Percentiles rank a stretch among this genome's conserved stretches.
Conservation (phyloP, 2,888 invertebrate genomes). For the Octodonta nipae region DNA sequence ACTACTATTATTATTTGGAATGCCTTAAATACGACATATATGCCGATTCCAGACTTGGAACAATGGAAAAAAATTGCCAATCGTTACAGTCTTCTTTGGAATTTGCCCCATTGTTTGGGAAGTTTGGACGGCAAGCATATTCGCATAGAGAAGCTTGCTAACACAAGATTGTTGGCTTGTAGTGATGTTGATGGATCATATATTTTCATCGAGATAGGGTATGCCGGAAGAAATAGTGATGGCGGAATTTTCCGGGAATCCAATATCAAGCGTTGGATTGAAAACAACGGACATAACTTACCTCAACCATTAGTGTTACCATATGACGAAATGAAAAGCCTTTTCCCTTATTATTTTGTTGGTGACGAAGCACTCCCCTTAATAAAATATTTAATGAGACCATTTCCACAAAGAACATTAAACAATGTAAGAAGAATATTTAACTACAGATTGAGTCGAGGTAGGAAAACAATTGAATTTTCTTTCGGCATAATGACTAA, state of each 20-base stretch:
- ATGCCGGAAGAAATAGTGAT: not conserved
- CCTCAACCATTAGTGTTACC: not conserved
- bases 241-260: not conserved
- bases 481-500: not conserved
- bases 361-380: not conserved
- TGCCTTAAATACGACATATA: too few relatives aligned
- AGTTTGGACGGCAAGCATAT: too few relatives aligned
- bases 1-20: too few relatives aligned
- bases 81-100: too few relatives aligned
- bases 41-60: too few relatives aligned
- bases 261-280: not conserved
- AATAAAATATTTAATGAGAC: not conserved
- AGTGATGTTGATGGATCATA: not conserved
- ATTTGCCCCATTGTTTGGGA: too few relatives aligned
- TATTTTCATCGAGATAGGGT: not conserved
- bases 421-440: not conserved
- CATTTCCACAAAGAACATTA: not conserved
- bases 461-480: not conserved
- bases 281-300: not conserved
- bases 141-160: too few relatives aligned
- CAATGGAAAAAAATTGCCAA: too few relatives aligned
- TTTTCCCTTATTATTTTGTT: not conserved
- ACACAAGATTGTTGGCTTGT: too few relatives aligned
- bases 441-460: not conserved
- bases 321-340: not conserved